Evolutionary conservation across 2,113 vertebrate species (phyloP).

Genomic region (Mobula hypostoma): DNA sequence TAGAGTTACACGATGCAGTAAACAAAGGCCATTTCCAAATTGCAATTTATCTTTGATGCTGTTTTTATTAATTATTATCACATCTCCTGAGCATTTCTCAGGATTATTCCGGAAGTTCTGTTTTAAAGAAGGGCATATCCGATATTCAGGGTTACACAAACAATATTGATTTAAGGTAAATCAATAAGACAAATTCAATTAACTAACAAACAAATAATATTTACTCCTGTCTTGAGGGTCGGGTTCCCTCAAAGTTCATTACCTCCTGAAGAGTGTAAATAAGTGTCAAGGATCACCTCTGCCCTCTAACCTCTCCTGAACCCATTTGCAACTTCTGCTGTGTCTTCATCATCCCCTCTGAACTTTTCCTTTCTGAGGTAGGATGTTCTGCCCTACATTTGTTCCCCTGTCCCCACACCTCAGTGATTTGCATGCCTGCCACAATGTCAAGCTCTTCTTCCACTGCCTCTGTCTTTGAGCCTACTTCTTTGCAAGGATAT

Average conservation of each 20-base stretch:
- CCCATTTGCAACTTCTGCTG: no score
- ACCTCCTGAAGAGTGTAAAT: not conserved
- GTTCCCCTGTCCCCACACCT: no score
- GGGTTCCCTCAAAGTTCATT: not conserved
- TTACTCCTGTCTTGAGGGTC: not conserved
- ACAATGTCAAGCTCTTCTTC: no score
- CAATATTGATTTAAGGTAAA: not conserved
- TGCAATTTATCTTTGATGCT: not conserved
- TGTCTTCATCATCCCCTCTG: no score
- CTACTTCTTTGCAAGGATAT: no score
- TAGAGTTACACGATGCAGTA: not conserved
- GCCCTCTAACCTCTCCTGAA: no score
- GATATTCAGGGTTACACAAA: not conserved
- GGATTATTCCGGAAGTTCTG: not conserved
- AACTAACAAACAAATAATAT: not conserved
- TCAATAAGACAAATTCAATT: not conserved
- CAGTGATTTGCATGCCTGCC: no score
- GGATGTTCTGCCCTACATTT: no score
- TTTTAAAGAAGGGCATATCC: not conserved
- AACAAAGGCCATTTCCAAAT: not conserved
- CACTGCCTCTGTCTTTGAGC: no score
- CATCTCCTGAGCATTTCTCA: not conserved
- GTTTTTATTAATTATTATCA: not conserved
- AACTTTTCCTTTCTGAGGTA: no score
- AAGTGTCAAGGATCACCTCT: no score